phyloP scores from a whole-genome alignment of 2,113 vertebrate species.

The Maccullochella peelii region DNA sequence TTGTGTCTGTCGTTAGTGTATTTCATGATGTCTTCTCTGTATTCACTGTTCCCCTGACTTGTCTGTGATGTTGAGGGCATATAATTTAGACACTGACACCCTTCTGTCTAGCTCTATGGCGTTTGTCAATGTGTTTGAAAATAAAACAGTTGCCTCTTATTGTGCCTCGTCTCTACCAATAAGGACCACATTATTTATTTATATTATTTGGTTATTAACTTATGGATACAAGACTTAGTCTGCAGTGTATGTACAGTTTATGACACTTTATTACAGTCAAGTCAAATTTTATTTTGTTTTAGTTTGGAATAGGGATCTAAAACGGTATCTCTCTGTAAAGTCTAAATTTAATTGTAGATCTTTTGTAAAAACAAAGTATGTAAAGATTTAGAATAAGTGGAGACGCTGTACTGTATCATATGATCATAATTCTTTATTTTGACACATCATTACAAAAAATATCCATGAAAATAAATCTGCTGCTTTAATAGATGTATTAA shows the following conservation, averaged over 20 bases:
- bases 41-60: neutral
- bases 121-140: conserved; percentile 53
- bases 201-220: neutral
- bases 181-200: neutral
- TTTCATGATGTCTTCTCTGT: conserved; percentile 19
- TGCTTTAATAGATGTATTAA: neutral
- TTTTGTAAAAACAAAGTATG: neutral
- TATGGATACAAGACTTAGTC: neutral
- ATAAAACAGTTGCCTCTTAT: conserved; percentile 55
- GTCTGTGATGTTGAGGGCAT: neutral
- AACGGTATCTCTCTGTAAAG: neutral
- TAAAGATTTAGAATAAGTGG: too few relatives aligned
- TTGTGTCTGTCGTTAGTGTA: neutral
- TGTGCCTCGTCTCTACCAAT: conserved; percentile 25
- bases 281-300: neutral
- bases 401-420: neutral
- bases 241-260: neutral
- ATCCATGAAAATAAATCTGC: neutral
- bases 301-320: neutral
- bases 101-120: conserved; percentile 8
- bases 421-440: neutral
- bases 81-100: neutral
- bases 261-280: neutral
- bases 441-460: neutral
- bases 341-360: neutral